These are phyloP conservation scores for Pocota personata DNA, from an alignment of 2,888 invertebrate genomes.

Conservation along the genomic window DNA sequence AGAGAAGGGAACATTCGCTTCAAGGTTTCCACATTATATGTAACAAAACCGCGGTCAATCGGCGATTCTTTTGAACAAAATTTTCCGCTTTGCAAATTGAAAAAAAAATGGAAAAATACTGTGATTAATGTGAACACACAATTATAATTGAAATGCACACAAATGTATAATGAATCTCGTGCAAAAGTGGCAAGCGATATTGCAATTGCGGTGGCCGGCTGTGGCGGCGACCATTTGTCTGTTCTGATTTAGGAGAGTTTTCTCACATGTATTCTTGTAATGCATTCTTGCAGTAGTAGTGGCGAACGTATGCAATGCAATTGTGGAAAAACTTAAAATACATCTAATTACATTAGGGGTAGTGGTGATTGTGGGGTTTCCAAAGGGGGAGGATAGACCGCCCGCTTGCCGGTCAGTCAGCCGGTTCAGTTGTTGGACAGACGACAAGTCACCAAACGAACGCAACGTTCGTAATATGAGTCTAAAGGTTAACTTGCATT, in stretches of 20 bases:
- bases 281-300: slow-evolving; percentile 19
- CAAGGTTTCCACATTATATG: slow-evolving; percentile 49
- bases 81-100: slow-evolving; percentile 3
- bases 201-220: slow-evolving; percentile 15
- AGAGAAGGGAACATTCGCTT: slow-evolving; percentile 2
- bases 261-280: slow-evolving; percentile 28
- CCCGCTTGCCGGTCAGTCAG: slow-evolving; percentile 43
- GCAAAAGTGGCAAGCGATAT: slow-evolving; percentile 29
- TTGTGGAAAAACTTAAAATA: neutral
- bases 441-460: slow-evolving; percentile 62
- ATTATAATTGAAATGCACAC: slow-evolving; percentile 44
- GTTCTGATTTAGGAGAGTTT: slow-evolving; percentile 41
- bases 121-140: slow-evolving; percentile 55
- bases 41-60: slow-evolving; percentile 32
- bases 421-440: slow-evolving; percentile 36
- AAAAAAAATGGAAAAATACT: slow-evolving; percentile 61
- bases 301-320: too few species aligned
- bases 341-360: slow-evolving; percentile 1
- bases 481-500: slow-evolving; percentile 41
- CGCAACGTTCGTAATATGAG: slow-evolving; percentile 43
- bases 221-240: slow-evolving; percentile 63
- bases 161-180: slow-evolving; percentile 33
- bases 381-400: neutral
- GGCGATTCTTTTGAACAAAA: slow-evolving; percentile 59
- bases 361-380: neutral